A percentile compares a stretch with the other conserved stretches of the same genome.
These are phyloP conservation scores for Phalera bucephala DNA, from an alignment of 2,888 invertebrate genomes.

Conservation along the genomic window DNA sequence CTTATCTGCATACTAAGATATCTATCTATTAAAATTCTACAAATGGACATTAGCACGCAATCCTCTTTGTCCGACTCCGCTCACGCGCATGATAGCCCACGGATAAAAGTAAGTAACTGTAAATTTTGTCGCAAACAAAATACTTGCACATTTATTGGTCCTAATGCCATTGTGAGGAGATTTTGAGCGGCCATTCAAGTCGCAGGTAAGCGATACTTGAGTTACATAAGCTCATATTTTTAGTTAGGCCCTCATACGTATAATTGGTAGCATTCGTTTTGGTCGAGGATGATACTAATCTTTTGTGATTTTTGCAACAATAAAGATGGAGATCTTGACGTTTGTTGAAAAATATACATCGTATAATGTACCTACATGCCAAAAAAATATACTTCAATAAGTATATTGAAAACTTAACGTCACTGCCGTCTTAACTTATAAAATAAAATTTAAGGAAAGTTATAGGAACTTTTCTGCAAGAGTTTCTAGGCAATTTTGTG, in stretches of 20 bases:
- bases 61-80: slow-evolving; percentile 36
- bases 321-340: slow-evolving; percentile 29
- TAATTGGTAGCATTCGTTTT: slow-evolving; percentile 52
- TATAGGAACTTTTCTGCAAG: too few species aligned
- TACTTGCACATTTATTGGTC: slow-evolving; percentile 57
- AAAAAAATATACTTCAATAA: too few species aligned
- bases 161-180: slow-evolving; percentile 65
- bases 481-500: too few species aligned
- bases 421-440: too few species aligned
- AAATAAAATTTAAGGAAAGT: too few species aligned
- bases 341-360: neutral
- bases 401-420: too few species aligned
- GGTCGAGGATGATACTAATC: slow-evolving; percentile 54
- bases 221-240: slow-evolving; percentile 45
- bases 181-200: slow-evolving; percentile 55
- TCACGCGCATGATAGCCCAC: slow-evolving; percentile 52
- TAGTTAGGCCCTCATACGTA: slow-evolving; percentile 43
- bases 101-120: slow-evolving; percentile 63
- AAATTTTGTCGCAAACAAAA: slow-evolving; percentile 67
- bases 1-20: neutral
- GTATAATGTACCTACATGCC: neutral
- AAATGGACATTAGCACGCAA: slow-evolving; percentile 42
- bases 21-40: slow-evolving; percentile 14
- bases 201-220: slow-evolving; percentile 67
- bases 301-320: slow-evolving; percentile 45